Conservation (phyloP, 2,113 vertebrate genomes). For the Melanerpes formicivorus region DNA sequence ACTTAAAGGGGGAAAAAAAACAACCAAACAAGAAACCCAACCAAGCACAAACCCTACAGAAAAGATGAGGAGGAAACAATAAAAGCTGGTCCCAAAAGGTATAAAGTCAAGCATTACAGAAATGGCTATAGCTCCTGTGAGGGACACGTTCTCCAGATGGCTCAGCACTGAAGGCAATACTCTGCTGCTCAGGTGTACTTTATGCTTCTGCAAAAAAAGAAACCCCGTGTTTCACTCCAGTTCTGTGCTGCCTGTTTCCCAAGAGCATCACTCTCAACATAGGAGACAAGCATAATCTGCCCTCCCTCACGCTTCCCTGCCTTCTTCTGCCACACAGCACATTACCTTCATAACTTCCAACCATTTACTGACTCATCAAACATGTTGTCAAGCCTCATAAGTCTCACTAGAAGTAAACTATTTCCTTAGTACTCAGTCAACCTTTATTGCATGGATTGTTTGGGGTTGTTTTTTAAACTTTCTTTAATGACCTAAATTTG, state of each 20-base stretch:
- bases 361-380: neutral
- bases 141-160: neutral
- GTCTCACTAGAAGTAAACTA: neutral
- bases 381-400: neutral
- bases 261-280: neutral
- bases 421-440: neutral
- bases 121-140: neutral
- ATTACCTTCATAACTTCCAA: neutral
- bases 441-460: neutral
- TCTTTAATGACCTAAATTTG: neutral
- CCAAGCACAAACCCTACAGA: neutral
- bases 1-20: neutral
- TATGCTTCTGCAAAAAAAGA: neutral
- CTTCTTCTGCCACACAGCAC: neutral
- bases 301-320: neutral
- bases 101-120: neutral
- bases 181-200: neutral
- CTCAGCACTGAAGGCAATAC: neutral
- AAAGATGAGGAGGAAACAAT: neutral
- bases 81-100: neutral
- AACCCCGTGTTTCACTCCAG: fast-evolving
- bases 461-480: neutral
- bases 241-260: neutral
- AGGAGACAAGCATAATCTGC: fast-evolving
- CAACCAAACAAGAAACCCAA: neutral